phyloP scores from a whole-genome alignment of 1,140 invertebrate genomes.

The Grapholita molesta region DNA sequence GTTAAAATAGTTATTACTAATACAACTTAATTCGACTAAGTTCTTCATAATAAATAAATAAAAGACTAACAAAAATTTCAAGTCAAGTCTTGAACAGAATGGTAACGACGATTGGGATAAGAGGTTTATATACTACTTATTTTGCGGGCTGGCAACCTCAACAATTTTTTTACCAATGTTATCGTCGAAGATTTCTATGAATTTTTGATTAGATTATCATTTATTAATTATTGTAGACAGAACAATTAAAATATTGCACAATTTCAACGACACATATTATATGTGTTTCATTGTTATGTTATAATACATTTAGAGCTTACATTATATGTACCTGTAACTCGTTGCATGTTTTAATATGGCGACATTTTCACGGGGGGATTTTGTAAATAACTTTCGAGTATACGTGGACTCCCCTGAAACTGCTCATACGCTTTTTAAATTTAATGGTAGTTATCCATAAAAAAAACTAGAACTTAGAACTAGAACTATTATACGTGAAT shows the following conservation, averaged over 20 bases:
- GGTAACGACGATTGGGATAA: not conserved
- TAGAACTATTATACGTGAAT: too few relatives aligned
- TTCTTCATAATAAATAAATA: not conserved
- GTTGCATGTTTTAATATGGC: not conserved
- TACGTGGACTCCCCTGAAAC: not conserved
- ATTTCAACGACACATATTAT: not conserved
- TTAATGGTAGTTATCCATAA: too few relatives aligned
- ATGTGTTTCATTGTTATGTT: not conserved
- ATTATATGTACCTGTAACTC: too few relatives aligned
- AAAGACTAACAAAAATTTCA: not conserved
- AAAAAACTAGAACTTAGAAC: too few relatives aligned
- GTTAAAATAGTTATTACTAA: not conserved
- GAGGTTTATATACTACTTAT: not conserved
- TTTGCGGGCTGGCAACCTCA: not conserved
- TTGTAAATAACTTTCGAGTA: not conserved
- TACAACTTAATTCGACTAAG: not conserved
- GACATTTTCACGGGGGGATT: not conserved
- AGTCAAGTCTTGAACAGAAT: not conserved
- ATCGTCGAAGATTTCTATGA: not conserved
- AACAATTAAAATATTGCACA: not conserved
- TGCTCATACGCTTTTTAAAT: too few relatives aligned
- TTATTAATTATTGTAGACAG: not conserved
- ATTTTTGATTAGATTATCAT: not conserved
- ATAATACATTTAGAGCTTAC: not conserved
- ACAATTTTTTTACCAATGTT: not conserved